Evolutionary conservation across 2,113 vertebrate genomes (phyloP), one percentile per base, ranked within the genome.

Genomic region (Ceyx melanurus): DNA sequence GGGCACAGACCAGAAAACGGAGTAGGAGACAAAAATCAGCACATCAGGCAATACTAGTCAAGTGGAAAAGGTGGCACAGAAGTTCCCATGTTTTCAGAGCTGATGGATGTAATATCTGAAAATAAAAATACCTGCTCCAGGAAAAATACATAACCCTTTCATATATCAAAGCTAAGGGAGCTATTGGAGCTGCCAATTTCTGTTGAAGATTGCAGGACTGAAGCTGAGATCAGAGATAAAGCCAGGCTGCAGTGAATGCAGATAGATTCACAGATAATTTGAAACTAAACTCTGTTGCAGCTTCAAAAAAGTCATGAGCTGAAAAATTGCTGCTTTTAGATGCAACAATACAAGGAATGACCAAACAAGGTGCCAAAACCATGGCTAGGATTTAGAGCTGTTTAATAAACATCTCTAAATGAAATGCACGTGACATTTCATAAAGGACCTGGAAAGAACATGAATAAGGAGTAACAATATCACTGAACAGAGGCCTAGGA

Each of bases 161-260:
- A 2, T 42, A 57, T 31, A 85, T 62, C 67, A 89, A 92, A 82
- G 56, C 46, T 82, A 66, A 81, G 53, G 33, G 15, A 90, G 77
- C 33, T 92, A 89, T 84, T 68, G 90, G 23, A 91, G 31, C 26
- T 77, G 56, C 8, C 82, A 71, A 80, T 82, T 93, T 92, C 89
- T 88, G 48, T 80, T 82, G 10, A 83, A 86, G 79, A 89, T 77
- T 75, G 89, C 50, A 93, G 74, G 50, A 92, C 35, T 84, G 82
- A 94, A 86, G 48, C 57, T 19, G 20, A 94, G 61, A 86, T 54
- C 48, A 92, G 22, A 93, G 93, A 89, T 61, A 91, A 92, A 84
- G 26, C 71, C 67, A 66, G 26, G 56, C 29, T 85, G 56, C 90
- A 91, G 43, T 19, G 54, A 91, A 87, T 7, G 9, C 9, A 25